Evolutionary conservation across 2,888 invertebrate genomes (phyloP).

Genomic region (Nephrotoma flavescens): DNA sequence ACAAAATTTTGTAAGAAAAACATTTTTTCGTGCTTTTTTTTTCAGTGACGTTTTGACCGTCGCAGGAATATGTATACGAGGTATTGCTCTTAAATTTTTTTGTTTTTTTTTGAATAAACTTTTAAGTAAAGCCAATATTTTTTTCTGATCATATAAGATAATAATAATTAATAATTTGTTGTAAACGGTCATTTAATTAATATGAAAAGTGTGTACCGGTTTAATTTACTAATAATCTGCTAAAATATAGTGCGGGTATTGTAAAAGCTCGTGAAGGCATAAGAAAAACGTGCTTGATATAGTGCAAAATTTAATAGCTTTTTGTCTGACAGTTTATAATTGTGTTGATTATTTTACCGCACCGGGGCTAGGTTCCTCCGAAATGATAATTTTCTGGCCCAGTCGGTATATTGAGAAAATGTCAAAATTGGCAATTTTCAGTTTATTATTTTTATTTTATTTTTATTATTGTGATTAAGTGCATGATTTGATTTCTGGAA

Average conservation of each 20-base stretch:
- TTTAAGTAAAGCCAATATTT: neutral
- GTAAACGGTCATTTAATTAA: neutral
- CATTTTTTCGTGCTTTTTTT: neutral
- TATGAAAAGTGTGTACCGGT: neutral
- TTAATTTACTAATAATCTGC: neutral
- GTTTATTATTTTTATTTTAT: neutral
- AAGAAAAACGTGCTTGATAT: neutral
- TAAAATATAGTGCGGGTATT: neutral
- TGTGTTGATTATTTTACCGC: too few species aligned
- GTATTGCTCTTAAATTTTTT: neutral
- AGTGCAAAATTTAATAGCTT: neutral
- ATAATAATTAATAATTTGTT: neutral
- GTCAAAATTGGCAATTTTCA: neutral
- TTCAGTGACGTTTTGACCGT: constrained; percentile 1
- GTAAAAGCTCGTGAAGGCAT: neutral
- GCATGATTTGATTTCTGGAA: neutral
- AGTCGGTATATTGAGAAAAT: neutral
- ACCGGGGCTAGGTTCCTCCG: neutral
- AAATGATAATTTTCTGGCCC: neutral
- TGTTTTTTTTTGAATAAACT: neutral
- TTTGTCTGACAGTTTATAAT: neutral
- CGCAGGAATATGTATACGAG: constrained; percentile 2
- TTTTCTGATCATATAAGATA: neutral
- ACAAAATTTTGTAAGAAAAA: neutral
- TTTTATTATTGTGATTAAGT: neutral